Base-by-base conservation (phyloP, 2,797 vertebrate species). In the Brachymystax lenok region DNA sequence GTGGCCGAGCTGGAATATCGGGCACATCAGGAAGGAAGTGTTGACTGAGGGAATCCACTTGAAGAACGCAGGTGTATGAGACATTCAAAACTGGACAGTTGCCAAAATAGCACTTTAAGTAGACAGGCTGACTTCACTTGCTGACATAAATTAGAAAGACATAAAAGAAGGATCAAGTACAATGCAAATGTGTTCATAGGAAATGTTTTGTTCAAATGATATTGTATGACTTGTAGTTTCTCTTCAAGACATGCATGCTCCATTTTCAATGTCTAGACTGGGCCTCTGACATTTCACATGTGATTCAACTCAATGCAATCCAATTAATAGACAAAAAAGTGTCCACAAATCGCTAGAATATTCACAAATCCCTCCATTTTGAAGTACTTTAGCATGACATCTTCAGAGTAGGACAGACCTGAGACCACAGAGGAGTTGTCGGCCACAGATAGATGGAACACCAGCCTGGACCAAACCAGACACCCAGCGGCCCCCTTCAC, bases 391-490 rank as follows among this genome's bases (percentile, higher is more conserved):
- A 71, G 84, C 51, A 81, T 88, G 84, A 88, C 81, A 86, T 88
- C 85, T 90, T 87, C 80, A 86, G 68, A 80, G 77, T 82, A 78
- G 79, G 83, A 7, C 64, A 33, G 27, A 89, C 85, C 87, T 89
- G 82, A 86, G 86, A 86, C 82, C 85, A 79, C 84, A 86, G 79
- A 73, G 74, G 81, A 86, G 84, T 81, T 86, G 82, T 85, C 80
- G 83, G 76, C 74, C 56, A 74, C 79, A 86, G 88, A 87, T 85
- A 82, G 78, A 85, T 75, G 83, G 88, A 90, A 90, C 88, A 87
- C 88, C 86, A 82, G 79, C 77, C 86, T 78, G 83, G 87, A 89
- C 90, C 90, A 90, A 90, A 89, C 83, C 87, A 85, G 76, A 81
- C 78, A 78, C 82, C 77, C 77, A 74, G 74, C 73, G 70, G 77